These are phyloP conservation scores for Uloborus plumipes DNA, from an alignment of 2,888 invertebrate genomes.

Conservation along the genomic window DNA sequence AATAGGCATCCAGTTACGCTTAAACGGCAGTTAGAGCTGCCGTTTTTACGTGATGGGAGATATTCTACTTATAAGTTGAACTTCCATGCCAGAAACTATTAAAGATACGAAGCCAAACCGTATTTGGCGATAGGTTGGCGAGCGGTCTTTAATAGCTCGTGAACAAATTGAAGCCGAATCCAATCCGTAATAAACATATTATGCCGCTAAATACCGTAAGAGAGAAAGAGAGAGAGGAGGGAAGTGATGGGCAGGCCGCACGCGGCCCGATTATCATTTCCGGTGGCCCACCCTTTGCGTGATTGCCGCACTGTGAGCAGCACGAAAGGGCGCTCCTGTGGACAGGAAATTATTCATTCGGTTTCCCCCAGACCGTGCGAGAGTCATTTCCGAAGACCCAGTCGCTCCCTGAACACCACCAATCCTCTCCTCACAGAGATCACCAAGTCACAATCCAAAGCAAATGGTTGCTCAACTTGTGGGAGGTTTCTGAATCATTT, in stretches of 20 bases:
- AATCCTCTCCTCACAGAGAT: not conserved
- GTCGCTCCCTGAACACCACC: too few species aligned
- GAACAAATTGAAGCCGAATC: conserved; percentile 46
- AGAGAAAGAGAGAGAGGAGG: conserved; percentile 44
- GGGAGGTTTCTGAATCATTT: too few species aligned
- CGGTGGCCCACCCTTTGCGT: conserved; percentile 61
- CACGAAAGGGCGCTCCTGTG: conserved; percentile 55
- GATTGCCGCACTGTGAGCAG: conserved; percentile 43
- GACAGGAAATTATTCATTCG: conserved; percentile 64
- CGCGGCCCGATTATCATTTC: conserved; percentile 63
- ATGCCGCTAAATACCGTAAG: conserved; percentile 52
- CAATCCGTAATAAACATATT: conserved; percentile 58
- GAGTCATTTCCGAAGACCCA: conserved; percentile 46
- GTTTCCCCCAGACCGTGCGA: conserved; percentile 12
- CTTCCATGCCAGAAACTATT: not conserved
- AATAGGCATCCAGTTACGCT: too few species aligned
- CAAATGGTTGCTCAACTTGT: too few species aligned
- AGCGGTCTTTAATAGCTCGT: conserved; percentile 44
- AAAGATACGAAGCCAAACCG: not conserved
- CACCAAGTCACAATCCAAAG: too few species aligned
- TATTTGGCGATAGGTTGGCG: conserved; percentile 45
- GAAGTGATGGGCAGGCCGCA: conserved; percentile 49
- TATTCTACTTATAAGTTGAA: too few species aligned
- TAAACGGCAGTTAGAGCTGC: too few species aligned
- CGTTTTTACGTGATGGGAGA: too few species aligned